Conservation (phyloP, 1,140 invertebrate genomes). For the Scaptomyza hsui region DNA sequence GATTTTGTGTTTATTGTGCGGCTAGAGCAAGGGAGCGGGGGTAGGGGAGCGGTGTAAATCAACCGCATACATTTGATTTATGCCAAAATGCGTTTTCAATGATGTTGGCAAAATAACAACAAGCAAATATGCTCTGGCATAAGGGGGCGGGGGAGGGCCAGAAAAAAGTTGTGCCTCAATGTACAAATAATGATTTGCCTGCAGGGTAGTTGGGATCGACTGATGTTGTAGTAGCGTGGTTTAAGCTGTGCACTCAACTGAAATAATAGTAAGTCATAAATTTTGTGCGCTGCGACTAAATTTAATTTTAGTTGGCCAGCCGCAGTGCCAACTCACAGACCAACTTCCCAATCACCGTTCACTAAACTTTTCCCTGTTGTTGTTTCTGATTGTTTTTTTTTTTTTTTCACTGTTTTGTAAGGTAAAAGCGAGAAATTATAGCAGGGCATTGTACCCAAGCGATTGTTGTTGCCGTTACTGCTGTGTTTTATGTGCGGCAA, state of each 20-base stretch:
- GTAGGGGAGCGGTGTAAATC: conserved; percentile 2
- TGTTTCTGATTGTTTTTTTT: conserved; percentile 9
- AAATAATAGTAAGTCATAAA: conserved; percentile 78
- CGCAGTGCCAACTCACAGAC: conserved; percentile 38
- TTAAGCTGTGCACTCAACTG: conserved; percentile 52
- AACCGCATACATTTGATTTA: conserved; percentile 48
- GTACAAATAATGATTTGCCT: conserved; percentile 65
- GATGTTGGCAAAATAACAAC: conserved; percentile 31
- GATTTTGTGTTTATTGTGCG: conserved; percentile 42
- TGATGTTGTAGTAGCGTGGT: neutral
- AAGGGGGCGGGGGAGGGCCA: too few species aligned
- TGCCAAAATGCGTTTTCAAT: conserved; percentile 60
- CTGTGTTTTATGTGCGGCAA: conserved; percentile 54
- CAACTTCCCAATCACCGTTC: conserved; percentile 54
- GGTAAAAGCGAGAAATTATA: conserved; percentile 56
- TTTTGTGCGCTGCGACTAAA: conserved; percentile 59
- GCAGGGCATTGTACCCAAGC: conserved; percentile 32
- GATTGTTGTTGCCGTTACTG: conserved; percentile 6
- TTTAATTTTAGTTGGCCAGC: conserved; percentile 63
- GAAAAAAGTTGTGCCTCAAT: conserved; percentile 45
- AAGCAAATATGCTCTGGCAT: conserved; percentile 10
- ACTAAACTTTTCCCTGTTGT: conserved; percentile 40
- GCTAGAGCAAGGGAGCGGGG: neutral
- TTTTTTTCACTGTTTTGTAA: conserved; percentile 16
- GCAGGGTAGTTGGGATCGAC: neutral